phyloP scores from a whole-genome alignment of 2,113 vertebrate species.

The Ctenodactylus gundi region DNA sequence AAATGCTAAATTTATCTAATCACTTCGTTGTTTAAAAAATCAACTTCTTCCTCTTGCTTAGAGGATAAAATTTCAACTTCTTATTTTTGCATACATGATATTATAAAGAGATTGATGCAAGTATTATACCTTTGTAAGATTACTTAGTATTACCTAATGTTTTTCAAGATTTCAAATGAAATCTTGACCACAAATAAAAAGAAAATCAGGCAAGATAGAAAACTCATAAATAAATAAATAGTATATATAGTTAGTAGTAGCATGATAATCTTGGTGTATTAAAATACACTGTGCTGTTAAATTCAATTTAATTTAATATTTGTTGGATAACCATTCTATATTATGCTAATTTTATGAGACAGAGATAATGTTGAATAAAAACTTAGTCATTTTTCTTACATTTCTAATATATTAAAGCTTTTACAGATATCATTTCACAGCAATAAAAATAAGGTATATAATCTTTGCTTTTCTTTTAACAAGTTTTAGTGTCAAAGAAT shows the following conservation, averaged over 20 bases:
- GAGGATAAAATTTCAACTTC: neutral
- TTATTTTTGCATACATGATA: neutral
- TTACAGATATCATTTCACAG: neutral
- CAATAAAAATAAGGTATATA: neutral
- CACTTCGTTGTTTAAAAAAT: neutral
- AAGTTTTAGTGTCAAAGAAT: neutral
- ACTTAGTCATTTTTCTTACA: neutral
- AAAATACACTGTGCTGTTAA: neutral
- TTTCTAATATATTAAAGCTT: neutral
- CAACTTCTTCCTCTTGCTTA: neutral
- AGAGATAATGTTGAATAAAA: neutral
- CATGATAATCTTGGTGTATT: neutral
- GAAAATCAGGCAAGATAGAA: neutral
- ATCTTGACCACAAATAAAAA: neutral
- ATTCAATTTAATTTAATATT: neutral
- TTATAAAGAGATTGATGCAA: neutral
- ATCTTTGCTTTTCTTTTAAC: neutral
- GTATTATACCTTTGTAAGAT: neutral
- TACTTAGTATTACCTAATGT: neutral
- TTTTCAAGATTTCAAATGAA: conserved; percentile 13
- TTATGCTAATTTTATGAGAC: neutral
- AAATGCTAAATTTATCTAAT: neutral
- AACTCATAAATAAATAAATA: neutral
- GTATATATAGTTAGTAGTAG: neutral
- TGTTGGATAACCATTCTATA: neutral